Evolutionary conservation across 1,140 invertebrate species (phyloP), one percentile per base, ranked within the genome.

Genomic region (Hylaeus anthracinus): DNA sequence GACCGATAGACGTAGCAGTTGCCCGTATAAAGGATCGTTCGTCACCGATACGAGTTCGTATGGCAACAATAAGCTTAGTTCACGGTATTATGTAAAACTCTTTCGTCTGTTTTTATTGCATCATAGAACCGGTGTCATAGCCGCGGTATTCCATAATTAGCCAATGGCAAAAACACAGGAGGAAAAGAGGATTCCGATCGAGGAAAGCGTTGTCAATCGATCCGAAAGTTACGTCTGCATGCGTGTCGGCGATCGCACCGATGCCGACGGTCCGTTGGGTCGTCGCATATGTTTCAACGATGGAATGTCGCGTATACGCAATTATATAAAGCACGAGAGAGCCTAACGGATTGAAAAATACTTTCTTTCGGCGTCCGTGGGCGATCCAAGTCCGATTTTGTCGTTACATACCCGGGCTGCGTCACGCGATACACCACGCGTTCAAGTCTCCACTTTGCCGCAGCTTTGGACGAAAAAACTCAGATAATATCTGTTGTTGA

Each of bases 151-250:
- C 72, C 72, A 76, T 73, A 79, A 83, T 86, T 79, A 83, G 10
- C 56, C 26, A 51, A 8, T 4, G 58, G 39, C 5, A 10, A 39
- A n/a, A 26, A 15, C 56, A 71, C 45, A n/a, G n/a, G 70, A 81
- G 80, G 70, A 83, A 79, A 83, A 75, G 84, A 53, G 66, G 75
- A 86, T 90, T 90, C 89, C 86, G 71, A 78, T 66, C 41, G 82
- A 88, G 84, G 87, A 90, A 91, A 91, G 88, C 87, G 48, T 69
- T 71, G 65, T 72, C 63, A 48, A 76, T 72, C 75, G 63, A 81
- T 70, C 67, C 10, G 41, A 67, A 74, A 75, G 73, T 85, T 81
- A 79, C 43, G 58, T 71, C 2, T 51, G 9, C 5, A 51, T 10
- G 76, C 79, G 78, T 82, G 80, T 61, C 56, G 63, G 48, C 56